Conservation (phyloP, 37 sponge, comb jelly and placozoan species). For the Spongilla lacustris region DNA sequence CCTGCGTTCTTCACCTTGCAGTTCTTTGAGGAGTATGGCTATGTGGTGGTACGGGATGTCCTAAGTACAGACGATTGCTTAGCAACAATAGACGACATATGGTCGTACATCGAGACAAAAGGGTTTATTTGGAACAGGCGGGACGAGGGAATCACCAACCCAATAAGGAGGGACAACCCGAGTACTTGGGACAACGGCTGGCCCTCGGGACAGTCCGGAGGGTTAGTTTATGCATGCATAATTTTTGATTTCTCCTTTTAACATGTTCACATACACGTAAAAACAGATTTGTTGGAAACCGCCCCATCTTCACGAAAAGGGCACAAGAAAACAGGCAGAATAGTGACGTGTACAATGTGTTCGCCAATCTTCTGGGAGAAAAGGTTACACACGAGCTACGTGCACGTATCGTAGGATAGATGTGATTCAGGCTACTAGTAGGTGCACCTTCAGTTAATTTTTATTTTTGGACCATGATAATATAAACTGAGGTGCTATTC, state of each 20-base stretch:
- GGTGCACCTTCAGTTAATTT: no score
- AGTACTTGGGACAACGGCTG: slow-evolving; percentile 49
- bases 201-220: slow-evolving; percentile 3
- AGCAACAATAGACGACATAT: not conserved
- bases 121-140: not conserved
- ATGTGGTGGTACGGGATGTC: not conserved
- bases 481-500: no score
- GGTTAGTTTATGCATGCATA: slow-evolving; percentile 7
- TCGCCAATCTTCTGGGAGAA: not conserved
- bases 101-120: slow-evolving; percentile 5
- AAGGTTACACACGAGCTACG: no score
- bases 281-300: slow-evolving; percentile 75
- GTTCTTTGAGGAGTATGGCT: slow-evolving; percentile 19
- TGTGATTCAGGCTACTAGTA: no score
- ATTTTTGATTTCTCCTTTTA: not conserved
- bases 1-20: not conserved
- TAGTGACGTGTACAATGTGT: slow-evolving; percentile 62
- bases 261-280: slow-evolving; percentile 68
- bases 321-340: slow-evolving; percentile 73
- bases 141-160: slow-evolving; percentile 43
- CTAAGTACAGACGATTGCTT: not conserved
- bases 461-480: no score
- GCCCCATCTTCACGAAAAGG: slow-evolving; percentile 62
- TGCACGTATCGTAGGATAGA: no score
- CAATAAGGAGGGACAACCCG: slow-evolving; percentile 35